Evolutionary conservation across 1,140 invertebrate genomes (phyloP).

Genomic region (Acromyrmex echinatior): DNA sequence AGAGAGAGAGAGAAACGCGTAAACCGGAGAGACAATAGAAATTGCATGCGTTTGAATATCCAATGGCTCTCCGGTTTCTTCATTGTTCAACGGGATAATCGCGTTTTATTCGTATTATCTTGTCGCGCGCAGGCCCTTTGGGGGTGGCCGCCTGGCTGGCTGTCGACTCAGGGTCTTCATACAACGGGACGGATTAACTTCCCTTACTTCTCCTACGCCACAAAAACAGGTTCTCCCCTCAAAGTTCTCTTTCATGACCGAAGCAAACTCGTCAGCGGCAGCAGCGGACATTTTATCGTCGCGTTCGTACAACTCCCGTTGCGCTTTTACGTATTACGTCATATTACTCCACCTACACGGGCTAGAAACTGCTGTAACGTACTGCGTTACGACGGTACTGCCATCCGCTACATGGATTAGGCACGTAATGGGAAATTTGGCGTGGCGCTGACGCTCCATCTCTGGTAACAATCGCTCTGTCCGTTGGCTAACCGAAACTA

Average conservation of each 20-base stretch:
- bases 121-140: slow-evolving; percentile 33
- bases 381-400: background rate
- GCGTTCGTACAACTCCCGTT: slow-evolving; percentile 14
- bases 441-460: slow-evolving; percentile 21
- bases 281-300: slow-evolving; percentile 51
- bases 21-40: slow-evolving; percentile 42
- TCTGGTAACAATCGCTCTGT: slow-evolving; percentile 28
- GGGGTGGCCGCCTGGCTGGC: background rate
- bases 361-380: too few species aligned
- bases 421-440: slow-evolving; percentile 27
- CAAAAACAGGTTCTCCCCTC: slow-evolving; percentile 60
- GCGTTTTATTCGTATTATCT: slow-evolving; percentile 66
- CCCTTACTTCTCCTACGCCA: slow-evolving; percentile 22
- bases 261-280: background rate
- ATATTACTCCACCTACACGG: background rate
- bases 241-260: slow-evolving; percentile 31
- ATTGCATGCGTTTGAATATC: slow-evolving; percentile 52
- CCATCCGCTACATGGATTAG: background rate
- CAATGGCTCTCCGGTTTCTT: slow-evolving; percentile 45
- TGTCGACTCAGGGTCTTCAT: slow-evolving; percentile 50
- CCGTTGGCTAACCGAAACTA: slow-evolving; percentile 17
- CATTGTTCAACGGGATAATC: slow-evolving; percentile 62
- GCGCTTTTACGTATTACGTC: slow-evolving; percentile 10
- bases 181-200: slow-evolving; percentile 51
- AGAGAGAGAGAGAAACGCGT: background rate